These are phyloP conservation scores for Manis crassicaudata DNA, from an alignment of 2,797 vertebrate genomes.

Conservation along the genomic window DNA sequence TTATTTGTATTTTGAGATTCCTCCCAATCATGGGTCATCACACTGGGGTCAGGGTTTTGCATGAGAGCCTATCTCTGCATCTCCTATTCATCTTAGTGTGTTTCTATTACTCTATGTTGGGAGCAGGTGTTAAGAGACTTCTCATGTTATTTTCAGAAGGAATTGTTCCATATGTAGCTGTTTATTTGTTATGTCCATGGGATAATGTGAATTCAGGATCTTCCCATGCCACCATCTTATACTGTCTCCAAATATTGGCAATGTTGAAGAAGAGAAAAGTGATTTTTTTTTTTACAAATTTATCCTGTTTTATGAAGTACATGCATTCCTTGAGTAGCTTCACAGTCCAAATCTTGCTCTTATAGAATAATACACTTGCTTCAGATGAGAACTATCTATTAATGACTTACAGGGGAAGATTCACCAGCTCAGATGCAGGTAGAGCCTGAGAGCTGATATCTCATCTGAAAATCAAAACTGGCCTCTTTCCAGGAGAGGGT, in stretches of 20 bases:
- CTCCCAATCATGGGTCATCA: too few relatives aligned
- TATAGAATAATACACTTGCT: not conserved
- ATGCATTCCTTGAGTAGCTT: not conserved
- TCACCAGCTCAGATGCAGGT: not conserved
- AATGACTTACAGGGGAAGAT: not conserved
- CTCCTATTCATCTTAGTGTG: not conserved
- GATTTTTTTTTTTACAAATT: not conserved
- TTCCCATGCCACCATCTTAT: not conserved
- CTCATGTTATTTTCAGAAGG: not conserved
- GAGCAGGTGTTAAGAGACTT: not conserved
- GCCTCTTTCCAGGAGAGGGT: not conserved
- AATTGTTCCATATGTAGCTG: not conserved
- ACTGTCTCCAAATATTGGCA: not conserved
- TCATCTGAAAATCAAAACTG: not conserved
- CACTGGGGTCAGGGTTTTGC: not conserved
- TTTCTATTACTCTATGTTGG: not conserved
- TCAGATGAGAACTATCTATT: not conserved
- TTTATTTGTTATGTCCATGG: not conserved
- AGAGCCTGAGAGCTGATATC: not conserved
- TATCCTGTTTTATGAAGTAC: slow-evolving; percentile 1
- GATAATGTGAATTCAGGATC: not conserved
- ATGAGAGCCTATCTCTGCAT: not conserved
- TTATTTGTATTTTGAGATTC: too few relatives aligned
- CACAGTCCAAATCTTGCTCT: not conserved
- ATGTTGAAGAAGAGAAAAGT: slow-evolving; percentile 21